These are phyloP conservation scores for Planiliza haematocheilus DNA, from an alignment of 2,113 vertebrate species.

Conservation along the genomic window DNA sequence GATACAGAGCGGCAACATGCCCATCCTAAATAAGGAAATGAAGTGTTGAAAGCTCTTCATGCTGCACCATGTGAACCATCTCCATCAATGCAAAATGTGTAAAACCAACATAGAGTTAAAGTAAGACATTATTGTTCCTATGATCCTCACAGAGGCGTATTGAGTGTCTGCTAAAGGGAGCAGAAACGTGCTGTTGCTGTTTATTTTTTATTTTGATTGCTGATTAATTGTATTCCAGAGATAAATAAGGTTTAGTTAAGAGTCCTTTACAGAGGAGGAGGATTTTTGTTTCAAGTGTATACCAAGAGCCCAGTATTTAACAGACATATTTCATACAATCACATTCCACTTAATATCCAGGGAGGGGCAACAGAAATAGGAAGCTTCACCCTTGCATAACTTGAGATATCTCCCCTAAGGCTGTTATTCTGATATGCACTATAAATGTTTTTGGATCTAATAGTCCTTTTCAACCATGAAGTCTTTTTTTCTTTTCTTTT, in stretches of 20 bases:
- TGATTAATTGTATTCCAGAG: background rate
- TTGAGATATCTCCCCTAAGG: background rate
- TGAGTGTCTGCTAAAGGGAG: background rate
- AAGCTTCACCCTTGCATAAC: background rate
- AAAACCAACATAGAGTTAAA: background rate
- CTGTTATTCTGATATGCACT: constrained; percentile 14
- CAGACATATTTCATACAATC: constrained; percentile 14
- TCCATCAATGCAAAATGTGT: too few species aligned
- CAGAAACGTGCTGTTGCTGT: background rate
- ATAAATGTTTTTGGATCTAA: background rate
- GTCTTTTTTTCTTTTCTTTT: background rate
- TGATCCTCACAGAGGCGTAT: background rate
- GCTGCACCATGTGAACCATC: too few species aligned
- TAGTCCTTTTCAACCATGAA: background rate
- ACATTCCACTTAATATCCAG: background rate
- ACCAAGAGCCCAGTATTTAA: too few species aligned
- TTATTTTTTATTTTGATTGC: background rate
- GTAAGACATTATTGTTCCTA: background rate
- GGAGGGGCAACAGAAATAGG: constrained; percentile 19
- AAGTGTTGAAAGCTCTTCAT: too few species aligned
- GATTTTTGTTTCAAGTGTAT: background rate
- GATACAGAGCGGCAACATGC: background rate
- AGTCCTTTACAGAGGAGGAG: background rate
- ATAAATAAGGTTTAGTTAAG: background rate
- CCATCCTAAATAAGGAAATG: background rate